Conservation (phyloP, 37 sponge, comb jelly and placozoan species). For the Diacarnus erythraeanus region DNA sequence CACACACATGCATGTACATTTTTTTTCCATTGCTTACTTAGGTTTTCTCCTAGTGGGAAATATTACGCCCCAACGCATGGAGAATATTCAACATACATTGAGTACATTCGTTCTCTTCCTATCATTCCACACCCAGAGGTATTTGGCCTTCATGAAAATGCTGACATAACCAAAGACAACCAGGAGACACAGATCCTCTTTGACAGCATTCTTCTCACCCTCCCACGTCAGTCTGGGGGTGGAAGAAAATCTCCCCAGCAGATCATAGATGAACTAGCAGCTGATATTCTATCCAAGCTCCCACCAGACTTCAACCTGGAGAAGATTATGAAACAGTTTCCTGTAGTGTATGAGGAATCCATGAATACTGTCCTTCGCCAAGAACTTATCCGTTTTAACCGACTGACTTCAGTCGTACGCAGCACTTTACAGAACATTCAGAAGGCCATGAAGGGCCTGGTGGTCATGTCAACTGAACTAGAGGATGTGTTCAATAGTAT, state of each 20-base stretch:
- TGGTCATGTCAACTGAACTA: constrained; percentile 95
- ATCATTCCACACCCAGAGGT: constrained; percentile 97
- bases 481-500: constrained; percentile 94
- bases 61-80: constrained; percentile 92
- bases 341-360: constrained; percentile 93
- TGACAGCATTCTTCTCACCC: constrained; percentile 88
- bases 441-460: constrained; percentile 98
- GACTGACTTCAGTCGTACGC: constrained; percentile 89
- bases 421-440: constrained; percentile 82
- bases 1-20: too few species aligned
- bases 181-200: constrained; percentile 94
- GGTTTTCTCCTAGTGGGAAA: constrained; percentile 92
- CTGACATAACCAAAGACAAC: constrained; percentile 98
- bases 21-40: constrained; percentile 10
- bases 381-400: constrained; percentile 95
- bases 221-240: constrained; percentile 90
- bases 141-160: constrained; percentile 97
- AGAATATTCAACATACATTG: constrained; percentile 84
- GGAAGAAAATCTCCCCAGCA: constrained; percentile 93
- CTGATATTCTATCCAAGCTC: constrained; percentile 94
- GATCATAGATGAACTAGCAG: constrained; percentile 90
- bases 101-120: constrained; percentile 89
- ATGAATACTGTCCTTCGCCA: constrained; percentile 99
- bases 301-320: constrained; percentile 93
- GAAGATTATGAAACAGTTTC: constrained; percentile 84